Conservation (phyloP, 2,888 invertebrate genomes). For the Clunio marinus region DNA sequence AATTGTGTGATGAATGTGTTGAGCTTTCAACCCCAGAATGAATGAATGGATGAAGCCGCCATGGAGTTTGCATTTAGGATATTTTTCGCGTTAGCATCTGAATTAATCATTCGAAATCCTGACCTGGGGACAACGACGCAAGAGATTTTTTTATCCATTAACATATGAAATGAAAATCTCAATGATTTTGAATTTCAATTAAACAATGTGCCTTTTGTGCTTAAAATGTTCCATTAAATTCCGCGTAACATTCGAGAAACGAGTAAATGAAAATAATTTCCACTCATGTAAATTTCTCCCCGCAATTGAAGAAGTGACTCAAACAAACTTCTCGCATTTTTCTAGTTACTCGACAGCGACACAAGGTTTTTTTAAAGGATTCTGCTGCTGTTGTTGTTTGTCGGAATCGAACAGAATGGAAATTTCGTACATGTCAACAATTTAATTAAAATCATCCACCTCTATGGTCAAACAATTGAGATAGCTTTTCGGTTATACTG, state of each 20-base stretch:
- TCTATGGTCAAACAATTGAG: not conserved
- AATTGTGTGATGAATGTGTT: constrained; percentile 15
- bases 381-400: not conserved
- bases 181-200: constrained; percentile 36
- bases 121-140: not conserved
- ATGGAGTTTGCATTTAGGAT: not conserved
- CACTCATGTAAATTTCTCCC: constrained; percentile 9
- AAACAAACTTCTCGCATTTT: constrained; percentile 35
- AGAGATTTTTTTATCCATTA: constrained; percentile 25
- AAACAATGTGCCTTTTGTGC: constrained; percentile 20
- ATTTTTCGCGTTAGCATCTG: no score
- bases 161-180: constrained; percentile 23
- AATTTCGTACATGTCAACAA: constrained; percentile 36
- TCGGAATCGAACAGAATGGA: constrained; percentile 28
- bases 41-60: not conserved
- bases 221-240: constrained; percentile 23
- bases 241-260: constrained; percentile 15
- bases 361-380: not conserved
- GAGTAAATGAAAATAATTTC: constrained; percentile 15
- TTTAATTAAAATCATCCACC: constrained; percentile 38
- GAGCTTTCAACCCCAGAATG: constrained; percentile 28
- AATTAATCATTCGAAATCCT: not conserved
- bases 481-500: no score
- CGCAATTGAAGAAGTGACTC: constrained; percentile 14
- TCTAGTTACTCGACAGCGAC: not conserved